These are phyloP conservation scores for Cercopithecus petaurista DNA, from an alignment of 2,797 vertebrate genomes.

Conservation along the genomic window DNA sequence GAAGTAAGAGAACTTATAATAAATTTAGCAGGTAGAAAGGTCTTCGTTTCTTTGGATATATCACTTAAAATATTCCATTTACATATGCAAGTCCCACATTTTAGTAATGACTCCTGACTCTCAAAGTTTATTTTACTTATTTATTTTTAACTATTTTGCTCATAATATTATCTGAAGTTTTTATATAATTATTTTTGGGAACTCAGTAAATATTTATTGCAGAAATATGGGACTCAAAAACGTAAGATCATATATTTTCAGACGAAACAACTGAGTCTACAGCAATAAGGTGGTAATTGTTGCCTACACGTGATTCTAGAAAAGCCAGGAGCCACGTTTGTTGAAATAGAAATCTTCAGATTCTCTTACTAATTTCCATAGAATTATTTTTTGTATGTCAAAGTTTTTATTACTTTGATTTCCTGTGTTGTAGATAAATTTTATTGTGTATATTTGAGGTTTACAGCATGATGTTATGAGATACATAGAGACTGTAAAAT, in stretches of 20 bases:
- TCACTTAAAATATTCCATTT: slow-evolving; percentile 32
- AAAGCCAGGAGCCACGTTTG: background rate
- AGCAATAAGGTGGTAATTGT: background rate
- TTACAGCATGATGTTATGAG: background rate
- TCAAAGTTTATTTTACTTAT: background rate
- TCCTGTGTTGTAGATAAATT: background rate
- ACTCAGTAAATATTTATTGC: background rate
- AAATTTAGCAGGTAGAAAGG: background rate
- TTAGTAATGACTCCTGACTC: slow-evolving; percentile 29
- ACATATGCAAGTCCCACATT: background rate
- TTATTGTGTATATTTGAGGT: background rate
- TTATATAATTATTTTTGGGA: background rate
- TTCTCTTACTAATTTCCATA: background rate
- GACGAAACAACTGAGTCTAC: background rate
- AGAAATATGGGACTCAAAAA: background rate
- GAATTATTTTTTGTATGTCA: background rate
- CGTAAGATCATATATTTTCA: background rate
- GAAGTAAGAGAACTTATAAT: slow-evolving; percentile 15
- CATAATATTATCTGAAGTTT: background rate
- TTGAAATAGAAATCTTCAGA: slow-evolving; percentile 15
- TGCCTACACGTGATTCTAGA: background rate
- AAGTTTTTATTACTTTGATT: background rate
- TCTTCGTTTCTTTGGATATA: background rate
- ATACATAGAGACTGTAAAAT: background rate
- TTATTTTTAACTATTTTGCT: background rate